Base-by-base conservation (phyloP, 2,888 invertebrate genomes). In the Cynaeus angustus region DNA sequence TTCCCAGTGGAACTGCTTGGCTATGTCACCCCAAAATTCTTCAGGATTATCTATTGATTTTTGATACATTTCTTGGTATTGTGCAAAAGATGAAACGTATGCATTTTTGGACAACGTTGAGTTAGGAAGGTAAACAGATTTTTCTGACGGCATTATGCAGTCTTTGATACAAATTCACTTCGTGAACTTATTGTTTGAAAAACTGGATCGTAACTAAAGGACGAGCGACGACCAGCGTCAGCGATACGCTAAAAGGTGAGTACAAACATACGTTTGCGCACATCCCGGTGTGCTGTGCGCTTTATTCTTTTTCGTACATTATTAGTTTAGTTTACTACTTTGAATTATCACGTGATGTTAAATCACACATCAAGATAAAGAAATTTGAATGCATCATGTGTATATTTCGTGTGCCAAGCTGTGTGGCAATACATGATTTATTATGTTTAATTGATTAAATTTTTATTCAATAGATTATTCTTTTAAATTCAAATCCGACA, bases 1-100 rank as follows among this genome's bases (percentile, higher is more conserved):
- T 83, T 96, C 94, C 95, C 98, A 99, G 84, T 96, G 91, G 82
- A 99, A 97, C 83, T 97, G 92, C 77, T 93, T 91, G n/a, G 95
- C 94, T 75, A 98, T 93, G 78, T 95, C 92, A 21, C 91, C 91
- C 99, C 99, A 99, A 86, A 99, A 99, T 66, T 89, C 90, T 76
- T 92, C 93, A 0, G 99, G 97, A 80, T 95, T 90, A 59, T 95
- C 92, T 72, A 99, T 87, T 0, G 98, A 98, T 81, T 91, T 89
- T 79, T 92, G 89, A 85, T 98, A 92, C 91, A 97, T 91, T 79
- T 91, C 89, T 78, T 89, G 88, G 84, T 98, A 98, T 79, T 95
- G 90, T 16, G 90, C 89, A 85, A 94, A 88, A 68, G 90, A 89
- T 56, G 88, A 88, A 78, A 94, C 88, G 85, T 93, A 87, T 26